Conservation (phyloP, 2,113 vertebrate genomes). For the Odocoileus virginianus region DNA sequence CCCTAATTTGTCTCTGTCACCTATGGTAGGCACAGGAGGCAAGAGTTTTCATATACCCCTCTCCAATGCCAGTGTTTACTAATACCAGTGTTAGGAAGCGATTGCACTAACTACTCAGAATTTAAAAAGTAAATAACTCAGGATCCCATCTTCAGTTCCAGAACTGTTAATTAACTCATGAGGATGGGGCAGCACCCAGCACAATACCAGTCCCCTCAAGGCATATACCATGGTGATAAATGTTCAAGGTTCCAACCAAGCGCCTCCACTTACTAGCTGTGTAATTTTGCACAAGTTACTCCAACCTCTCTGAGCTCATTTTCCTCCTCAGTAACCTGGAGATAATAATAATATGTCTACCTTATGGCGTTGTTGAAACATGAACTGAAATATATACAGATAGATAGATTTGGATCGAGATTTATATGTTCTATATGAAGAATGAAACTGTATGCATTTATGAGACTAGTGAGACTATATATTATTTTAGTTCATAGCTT, state of each 20-base stretch:
- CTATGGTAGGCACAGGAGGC: background rate
- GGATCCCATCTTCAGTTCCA: background rate
- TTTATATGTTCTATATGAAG: background rate
- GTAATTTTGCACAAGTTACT: background rate
- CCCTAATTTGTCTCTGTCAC: background rate
- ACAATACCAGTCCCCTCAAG: background rate
- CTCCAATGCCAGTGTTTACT: background rate
- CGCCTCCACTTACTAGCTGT: background rate
- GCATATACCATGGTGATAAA: background rate
- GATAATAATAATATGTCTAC: background rate
- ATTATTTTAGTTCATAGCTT: background rate
- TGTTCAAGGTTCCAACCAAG: background rate
- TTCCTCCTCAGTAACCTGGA: background rate
- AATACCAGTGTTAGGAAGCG: background rate
- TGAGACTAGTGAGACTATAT: background rate
- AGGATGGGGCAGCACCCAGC: background rate
- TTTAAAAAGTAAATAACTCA: background rate
- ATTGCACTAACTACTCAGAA: background rate
- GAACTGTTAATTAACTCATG: background rate
- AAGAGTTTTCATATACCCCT: background rate
- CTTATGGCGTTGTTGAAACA: background rate
- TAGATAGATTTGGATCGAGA: background rate
- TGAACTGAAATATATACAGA: background rate
- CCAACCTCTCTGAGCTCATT: background rate
- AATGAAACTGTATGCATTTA: background rate